Evolutionary conservation across 1,140 invertebrate genomes (phyloP), one percentile per base, ranked within the genome.

Genomic region (Doryteuthis pealeii): DNA sequence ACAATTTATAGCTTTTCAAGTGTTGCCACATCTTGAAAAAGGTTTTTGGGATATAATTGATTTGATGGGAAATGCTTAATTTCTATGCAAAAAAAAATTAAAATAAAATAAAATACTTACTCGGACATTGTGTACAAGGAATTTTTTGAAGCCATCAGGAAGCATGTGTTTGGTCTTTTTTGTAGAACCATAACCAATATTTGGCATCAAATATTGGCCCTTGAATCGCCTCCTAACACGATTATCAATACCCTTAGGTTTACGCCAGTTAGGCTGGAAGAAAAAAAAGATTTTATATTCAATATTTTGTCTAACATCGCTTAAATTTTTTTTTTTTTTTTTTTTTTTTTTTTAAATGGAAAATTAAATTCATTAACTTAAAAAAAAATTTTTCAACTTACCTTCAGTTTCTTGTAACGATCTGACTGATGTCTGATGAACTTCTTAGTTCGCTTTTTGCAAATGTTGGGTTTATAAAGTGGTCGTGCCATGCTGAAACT

Each of bases 161-260:
- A 99, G 92, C 92, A 99, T 95, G 87, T 99, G 96, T 87, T 93
- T 93, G 54, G 96, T 98, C 83, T 93, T 94, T 86, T 95, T 94
- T 86, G 94, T 94, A 78, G 95, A 96, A 84, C 98, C 97, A 89
- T 99, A 99, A 93, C 98, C 98, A 90, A 99, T 98, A 85, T 94
- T 97, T 65, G 98, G 98, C 98, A 99, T 99, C 89, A 96, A 90
- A 86, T 94, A 97, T 87, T 99, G 96, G 32, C 98, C 98, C 93
- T 99, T 99, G 90, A 99, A 99, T 79, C 96, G 92, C 85, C 98
- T 93, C 80, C 98, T 92, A 14, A 99, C 97, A 90, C 97, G 93
- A 92, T 99, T 99, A 90, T 99, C 98, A 91, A 99, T 99, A 97
- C 98, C 96, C 87, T 95, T 95, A 0, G 95, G 95, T 89, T 95